Evolutionary conservation across 1,140 invertebrate genomes (phyloP).

Genomic region (Drosophila neocordata): DNA sequence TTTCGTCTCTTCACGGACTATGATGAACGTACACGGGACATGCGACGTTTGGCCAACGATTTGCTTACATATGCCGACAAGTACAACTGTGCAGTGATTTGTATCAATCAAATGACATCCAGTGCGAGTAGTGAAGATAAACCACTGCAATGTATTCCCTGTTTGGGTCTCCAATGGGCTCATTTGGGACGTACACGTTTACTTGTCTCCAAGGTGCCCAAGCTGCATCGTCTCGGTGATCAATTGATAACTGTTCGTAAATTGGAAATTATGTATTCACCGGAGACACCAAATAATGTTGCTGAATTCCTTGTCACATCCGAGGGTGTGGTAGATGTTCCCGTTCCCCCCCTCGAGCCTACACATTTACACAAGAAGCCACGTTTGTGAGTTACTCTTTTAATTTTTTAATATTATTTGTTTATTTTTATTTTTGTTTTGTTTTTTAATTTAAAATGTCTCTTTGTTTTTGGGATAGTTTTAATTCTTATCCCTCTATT

Average conservation of each 20-base stretch:
- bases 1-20: constrained; percentile 87
- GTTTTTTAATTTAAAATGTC: constrained; percentile 67
- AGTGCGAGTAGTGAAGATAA: constrained; percentile 33
- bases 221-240: constrained; percentile 58
- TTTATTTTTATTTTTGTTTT: constrained; percentile 51
- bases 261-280: constrained; percentile 82
- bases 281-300: constrained; percentile 76
- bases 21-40: constrained; percentile 84
- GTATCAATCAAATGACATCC: constrained; percentile 89
- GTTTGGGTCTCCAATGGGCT: constrained; percentile 88
- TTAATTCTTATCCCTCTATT: neutral
- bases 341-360: constrained; percentile 17
- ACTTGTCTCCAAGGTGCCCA: constrained; percentile 83
- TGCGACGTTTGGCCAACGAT: constrained; percentile 85
- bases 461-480: constrained; percentile 7
- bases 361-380: constrained; percentile 26
- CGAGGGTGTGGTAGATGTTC: constrained; percentile 65
- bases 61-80: constrained; percentile 85
- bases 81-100: constrained; percentile 86
- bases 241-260: constrained; percentile 63
- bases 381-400: constrained; percentile 37
- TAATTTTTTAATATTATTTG: constrained; percentile 20
- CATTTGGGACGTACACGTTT: constrained; percentile 87
- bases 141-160: constrained; percentile 82
- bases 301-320: constrained; percentile 77